Conservation (phyloP, 2,113 vertebrate genomes). For the Callaeas wilsoni region DNA sequence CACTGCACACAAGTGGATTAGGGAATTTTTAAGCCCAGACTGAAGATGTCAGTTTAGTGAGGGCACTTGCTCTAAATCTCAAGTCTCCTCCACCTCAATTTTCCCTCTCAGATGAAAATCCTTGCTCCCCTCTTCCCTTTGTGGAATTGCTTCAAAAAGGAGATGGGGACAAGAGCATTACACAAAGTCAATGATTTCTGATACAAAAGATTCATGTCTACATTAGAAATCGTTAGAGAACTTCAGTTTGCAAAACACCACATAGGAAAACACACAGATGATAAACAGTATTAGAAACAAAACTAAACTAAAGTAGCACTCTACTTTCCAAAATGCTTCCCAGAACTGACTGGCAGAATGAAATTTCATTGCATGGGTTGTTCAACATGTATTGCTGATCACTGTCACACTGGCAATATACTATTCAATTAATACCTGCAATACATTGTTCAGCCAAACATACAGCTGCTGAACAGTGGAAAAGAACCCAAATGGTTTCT, state of each 20-base stretch:
- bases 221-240: neutral
- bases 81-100: neutral
- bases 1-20: neutral
- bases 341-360: neutral
- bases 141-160: neutral
- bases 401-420: neutral
- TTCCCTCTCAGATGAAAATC: neutral
- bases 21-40: neutral
- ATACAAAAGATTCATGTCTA: neutral
- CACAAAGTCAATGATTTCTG: neutral
- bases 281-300: neutral
- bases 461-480: neutral
- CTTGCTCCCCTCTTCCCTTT: neutral
- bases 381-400: neutral
- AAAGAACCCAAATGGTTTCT: neutral
- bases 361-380: neutral
- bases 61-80: neutral
- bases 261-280: neutral
- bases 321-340: neutral
- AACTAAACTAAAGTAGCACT: neutral
- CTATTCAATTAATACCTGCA: neutral
- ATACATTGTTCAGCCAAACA: neutral
- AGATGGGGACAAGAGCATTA: neutral
- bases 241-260: neutral
- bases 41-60: neutral